Evolutionary conservation across 2,113 vertebrate genomes (phyloP), one percentile per base, ranked within the genome.

Genomic region (Madoqua kirkii): DNA sequence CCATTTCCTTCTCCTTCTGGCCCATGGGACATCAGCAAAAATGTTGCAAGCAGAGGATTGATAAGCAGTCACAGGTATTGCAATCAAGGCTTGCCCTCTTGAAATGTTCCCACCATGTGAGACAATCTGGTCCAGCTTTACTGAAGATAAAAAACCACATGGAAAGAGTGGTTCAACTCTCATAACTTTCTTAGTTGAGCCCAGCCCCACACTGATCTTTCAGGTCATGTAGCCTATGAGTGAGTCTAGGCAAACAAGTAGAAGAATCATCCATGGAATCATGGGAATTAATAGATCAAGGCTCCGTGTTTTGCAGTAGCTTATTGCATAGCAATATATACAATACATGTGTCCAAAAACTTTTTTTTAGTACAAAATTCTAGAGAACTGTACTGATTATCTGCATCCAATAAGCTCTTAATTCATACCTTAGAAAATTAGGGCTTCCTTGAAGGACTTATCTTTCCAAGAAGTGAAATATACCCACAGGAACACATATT

Each of bases 51-150:
- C n/a, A 60, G 36, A 95, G 11, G 6, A 3, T 13, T 85, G 23
- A 36, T 25, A 23, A 40, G 11, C 1, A 6, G 52, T 4, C 1
- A n/a, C 33, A 23, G 21, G 11, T 27, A 11, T 40, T 6, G 17
- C 64, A 71, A 11, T 71, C 64, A 27, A 15, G 15, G 31, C 25
- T 85, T 1, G 7, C 43, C 43, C 21, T 64, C 40, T 55, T 83
- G 23, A 86, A 95, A 89, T 23, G 21, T 19, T 21, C 12, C 10
- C 16, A 36, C 27, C 17, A 2, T 19, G 12, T 50, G 4, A 89
- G 60, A 76, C 43, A 87, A 29, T 6, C 78, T 45, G 48, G 36
- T 21, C 16, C 25, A 25, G 33, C 11, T 91, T 93, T 25, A 23
- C 1, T 27, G 55, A 83, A 25, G 40, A 60, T 45, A 16, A 60